These are phyloP conservation scores for Setophaga kirtlandii DNA, from an alignment of 2,113 vertebrate species.

Conservation along the genomic window DNA sequence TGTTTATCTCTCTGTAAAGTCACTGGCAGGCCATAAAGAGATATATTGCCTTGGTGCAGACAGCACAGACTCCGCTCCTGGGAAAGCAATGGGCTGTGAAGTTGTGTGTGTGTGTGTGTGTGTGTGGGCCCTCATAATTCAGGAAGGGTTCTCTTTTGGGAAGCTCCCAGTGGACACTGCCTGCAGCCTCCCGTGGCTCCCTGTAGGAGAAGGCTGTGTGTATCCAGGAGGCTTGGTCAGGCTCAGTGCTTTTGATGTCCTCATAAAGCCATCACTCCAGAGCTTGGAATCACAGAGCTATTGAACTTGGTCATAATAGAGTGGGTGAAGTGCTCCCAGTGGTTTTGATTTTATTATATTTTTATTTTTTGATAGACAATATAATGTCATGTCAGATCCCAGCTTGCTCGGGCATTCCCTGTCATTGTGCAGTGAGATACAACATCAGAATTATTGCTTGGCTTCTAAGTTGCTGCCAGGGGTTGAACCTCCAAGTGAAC, in stretches of 20 bases:
- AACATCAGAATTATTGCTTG: neutral
- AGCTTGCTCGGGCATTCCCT: neutral
- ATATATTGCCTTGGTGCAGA: slow-evolving; percentile 70
- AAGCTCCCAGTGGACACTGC: slow-evolving; percentile 32
- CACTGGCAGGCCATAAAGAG: slow-evolving; percentile 59
- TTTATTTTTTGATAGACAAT: neutral
- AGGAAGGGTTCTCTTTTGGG: slow-evolving; percentile 54
- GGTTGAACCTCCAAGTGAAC: neutral
- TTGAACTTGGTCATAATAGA: slow-evolving; percentile 12
- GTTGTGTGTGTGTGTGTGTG: slow-evolving; percentile 60
- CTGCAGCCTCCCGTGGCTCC: neutral
- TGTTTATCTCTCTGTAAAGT: slow-evolving; percentile 67
- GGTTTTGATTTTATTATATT: neutral
- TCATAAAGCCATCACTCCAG: slow-evolving; percentile 57
- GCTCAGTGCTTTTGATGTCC: slow-evolving; percentile 44
- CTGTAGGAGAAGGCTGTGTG: neutral
- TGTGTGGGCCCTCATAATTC: slow-evolving; percentile 68
- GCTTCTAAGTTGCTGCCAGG: fast-evolving
- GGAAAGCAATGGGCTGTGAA: slow-evolving; percentile 57
- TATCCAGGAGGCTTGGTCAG: slow-evolving; percentile 17
- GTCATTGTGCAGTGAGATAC: neutral
- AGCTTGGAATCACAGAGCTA: neutral
- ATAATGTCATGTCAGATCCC: neutral
- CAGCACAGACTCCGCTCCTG: slow-evolving; percentile 44
- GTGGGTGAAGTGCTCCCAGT: neutral